Base-by-base conservation (phyloP, 2,113 vertebrate genomes). In the Pipra filicauda region DNA sequence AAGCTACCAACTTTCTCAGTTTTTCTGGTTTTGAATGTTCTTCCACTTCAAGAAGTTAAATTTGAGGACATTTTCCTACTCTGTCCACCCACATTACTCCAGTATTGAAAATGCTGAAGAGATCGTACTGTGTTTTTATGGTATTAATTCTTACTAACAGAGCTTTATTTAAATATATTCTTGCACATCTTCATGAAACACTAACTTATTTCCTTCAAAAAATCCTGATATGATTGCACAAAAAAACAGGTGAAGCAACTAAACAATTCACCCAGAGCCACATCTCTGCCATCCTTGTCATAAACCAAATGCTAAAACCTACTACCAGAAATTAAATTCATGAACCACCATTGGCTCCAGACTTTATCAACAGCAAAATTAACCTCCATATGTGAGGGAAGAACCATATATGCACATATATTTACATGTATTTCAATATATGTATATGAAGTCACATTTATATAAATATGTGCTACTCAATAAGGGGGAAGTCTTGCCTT, bases 141-240 rank as follows among this genome's bases (percentile, higher is more conserved):
- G 23, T 54, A 54, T 16, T n/a, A 64, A 66, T 39, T 73, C 49
- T 84, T 41, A 69, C 9, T 55, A 51, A 67, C 3, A 41, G 6
- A 31, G 8, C 3, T 55, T 35, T 43, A 61, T 55, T 11, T 33
- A 22, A 85, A 46, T 37, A 44, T 10, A 51, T 30, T 23, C 30
- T 46, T 52, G 24, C 14, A 49, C 12, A 26, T 41, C 37, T 54
- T 76, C 15, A 70, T 13, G 12, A 11, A 80, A 69, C 6, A 28
- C 13, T 20, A 78, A 27, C 27, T 27, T 57, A 28, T 66, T 62
- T 39, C 12, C 33, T 59, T 64, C 1, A 12, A 70, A 69, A 54
- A 27, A 31, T 26, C 7, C 8, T 8, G 0, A 51, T 28, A 14
- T 1, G 8, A 86, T 15, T 35, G 5, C 44, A 57, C 6, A 12